Percentiles rank a stretch among this genome's conserved stretches.
These are phyloP conservation scores for Ramazzottius varieornatus DNA, from an alignment of 2,888 invertebrate genomes.

Conservation along the genomic window DNA sequence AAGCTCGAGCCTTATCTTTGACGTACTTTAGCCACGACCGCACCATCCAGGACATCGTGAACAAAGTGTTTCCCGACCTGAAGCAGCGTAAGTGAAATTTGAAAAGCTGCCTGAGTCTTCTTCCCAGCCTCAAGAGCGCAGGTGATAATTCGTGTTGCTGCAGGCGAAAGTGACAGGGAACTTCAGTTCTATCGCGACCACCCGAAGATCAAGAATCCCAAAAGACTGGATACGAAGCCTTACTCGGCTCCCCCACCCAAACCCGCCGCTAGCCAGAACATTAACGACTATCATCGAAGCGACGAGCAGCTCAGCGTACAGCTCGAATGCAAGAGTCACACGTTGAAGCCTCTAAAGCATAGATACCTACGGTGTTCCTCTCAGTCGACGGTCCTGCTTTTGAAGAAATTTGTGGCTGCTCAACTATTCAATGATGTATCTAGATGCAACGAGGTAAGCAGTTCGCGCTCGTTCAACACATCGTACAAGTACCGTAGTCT, in stretches of 20 bases:
- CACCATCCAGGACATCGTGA: neutral
- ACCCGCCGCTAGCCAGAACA: neutral
- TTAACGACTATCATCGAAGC: neutral
- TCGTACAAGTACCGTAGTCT: too few species aligned
- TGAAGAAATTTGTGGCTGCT: neutral
- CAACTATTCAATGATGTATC: neutral
- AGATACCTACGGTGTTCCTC: neutral
- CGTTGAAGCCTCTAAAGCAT: neutral
- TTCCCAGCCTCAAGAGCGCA: too few species aligned
- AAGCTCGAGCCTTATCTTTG: too few species aligned
- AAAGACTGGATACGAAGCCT: too few species aligned
- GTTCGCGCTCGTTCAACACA: neutral
- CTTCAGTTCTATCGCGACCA: neutral
- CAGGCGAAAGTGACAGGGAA: neutral
- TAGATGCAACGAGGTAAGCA: neutral
- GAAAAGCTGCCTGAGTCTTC: too few species aligned
- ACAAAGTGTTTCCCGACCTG: neutral
- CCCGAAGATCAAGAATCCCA: neutral
- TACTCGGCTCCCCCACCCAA: too few species aligned
- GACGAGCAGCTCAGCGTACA: neutral
- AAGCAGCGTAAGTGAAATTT: neutral
- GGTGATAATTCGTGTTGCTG: too few species aligned
- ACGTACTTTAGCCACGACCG: neutral
- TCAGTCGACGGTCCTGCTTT: neutral
- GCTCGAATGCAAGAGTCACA: neutral